Evolutionary conservation across 2,888 invertebrate genomes (phyloP).

Genomic region (Agrochola lychnidis): DNA sequence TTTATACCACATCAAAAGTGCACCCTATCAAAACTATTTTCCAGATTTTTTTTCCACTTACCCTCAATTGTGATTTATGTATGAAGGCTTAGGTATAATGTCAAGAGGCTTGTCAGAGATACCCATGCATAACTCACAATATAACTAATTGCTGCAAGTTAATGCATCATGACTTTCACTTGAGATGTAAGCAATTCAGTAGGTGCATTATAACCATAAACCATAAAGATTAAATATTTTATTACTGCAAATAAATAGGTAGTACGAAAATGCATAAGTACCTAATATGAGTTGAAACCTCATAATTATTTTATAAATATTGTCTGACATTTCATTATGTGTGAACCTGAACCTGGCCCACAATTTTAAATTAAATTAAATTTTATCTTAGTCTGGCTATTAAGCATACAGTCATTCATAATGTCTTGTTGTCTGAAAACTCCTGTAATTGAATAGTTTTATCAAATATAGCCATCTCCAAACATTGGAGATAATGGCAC

Average conservation of each 20-base stretch:
- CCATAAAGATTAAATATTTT: background rate
- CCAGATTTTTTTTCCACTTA: slow-evolving; percentile 46
- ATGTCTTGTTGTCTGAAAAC: background rate
- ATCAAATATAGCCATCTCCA: slow-evolving; percentile 18
- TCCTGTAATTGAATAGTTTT: background rate
- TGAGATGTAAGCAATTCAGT: background rate
- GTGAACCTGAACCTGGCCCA: slow-evolving; percentile 45
- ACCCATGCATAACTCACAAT: background rate
- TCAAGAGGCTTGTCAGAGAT: background rate
- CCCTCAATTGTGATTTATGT: slow-evolving; percentile 43
- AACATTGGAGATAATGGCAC: no score
- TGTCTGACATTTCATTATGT: slow-evolving; percentile 6
- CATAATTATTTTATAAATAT: slow-evolving; percentile 2
- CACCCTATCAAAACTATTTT: slow-evolving; percentile 32
- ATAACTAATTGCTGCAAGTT: slow-evolving; percentile 2
- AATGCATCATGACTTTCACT: slow-evolving; percentile 27
- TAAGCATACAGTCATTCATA: slow-evolving; percentile 46
- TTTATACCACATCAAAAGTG: slow-evolving; percentile 35
- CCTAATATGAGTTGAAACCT: background rate
- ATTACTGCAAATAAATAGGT: background rate
- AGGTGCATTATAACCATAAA: slow-evolving; percentile 12
- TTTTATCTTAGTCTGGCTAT: slow-evolving; percentile 43
- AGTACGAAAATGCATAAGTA: background rate
- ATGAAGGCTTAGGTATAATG: slow-evolving; percentile 1
- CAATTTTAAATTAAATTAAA: no score